Conservation (phyloP, 2,888 invertebrate species). For the Zelleria hepariella region DNA sequence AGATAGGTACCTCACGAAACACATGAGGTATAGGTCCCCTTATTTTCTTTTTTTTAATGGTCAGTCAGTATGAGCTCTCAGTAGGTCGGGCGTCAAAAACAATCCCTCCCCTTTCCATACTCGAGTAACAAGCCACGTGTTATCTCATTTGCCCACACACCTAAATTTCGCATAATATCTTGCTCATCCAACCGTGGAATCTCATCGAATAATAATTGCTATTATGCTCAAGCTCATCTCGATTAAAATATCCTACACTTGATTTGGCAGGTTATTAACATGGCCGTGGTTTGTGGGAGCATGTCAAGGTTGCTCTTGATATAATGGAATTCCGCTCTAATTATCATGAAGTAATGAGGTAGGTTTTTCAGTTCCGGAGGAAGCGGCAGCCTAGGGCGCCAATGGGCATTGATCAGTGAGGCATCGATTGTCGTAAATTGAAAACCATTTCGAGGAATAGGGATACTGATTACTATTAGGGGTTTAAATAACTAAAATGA, state of each 20-base stretch:
- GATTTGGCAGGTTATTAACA: slow-evolving; percentile 4
- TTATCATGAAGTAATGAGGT: background rate
- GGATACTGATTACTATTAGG: too few relatives aligned
- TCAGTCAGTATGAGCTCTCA: too few relatives aligned
- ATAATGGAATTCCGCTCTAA: background rate
- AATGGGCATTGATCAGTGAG: too few relatives aligned
- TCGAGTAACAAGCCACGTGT: background rate
- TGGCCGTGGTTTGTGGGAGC: background rate
- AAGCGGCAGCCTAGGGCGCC: too few relatives aligned
- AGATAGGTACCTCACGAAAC: too few relatives aligned
- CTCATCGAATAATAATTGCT: slow-evolving; percentile 2
- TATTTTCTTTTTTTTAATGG: too few relatives aligned
- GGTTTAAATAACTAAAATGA: too few relatives aligned
- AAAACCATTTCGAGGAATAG: too few relatives aligned
- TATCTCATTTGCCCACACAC: background rate
- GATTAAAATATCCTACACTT: slow-evolving; percentile 3
- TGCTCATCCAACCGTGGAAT: background rate
- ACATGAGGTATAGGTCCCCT: too few relatives aligned
- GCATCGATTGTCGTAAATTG: too few relatives aligned
- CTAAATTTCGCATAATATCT: background rate
- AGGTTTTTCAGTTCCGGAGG: too few relatives aligned
- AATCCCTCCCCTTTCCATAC: background rate
- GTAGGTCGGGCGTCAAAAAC: background rate
- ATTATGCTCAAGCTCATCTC: background rate
- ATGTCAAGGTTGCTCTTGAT: background rate